These are phyloP conservation scores for Thamnophis elegans DNA, from an alignment of 2,797 vertebrate species.

Conservation along the genomic window DNA sequence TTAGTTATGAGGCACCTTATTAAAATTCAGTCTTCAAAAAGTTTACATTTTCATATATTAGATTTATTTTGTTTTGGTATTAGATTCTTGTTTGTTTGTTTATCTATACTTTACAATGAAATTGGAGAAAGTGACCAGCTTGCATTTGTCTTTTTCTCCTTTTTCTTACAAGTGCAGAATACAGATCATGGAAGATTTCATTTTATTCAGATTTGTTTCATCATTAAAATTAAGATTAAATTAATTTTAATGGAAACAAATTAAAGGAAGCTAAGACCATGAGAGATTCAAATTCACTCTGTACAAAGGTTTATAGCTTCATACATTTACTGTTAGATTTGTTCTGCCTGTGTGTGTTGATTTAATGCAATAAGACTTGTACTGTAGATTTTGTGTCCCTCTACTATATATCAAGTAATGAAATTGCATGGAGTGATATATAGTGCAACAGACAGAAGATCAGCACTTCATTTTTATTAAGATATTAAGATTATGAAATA, in stretches of 20 bases:
- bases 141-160: background rate
- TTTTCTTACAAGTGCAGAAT: background rate
- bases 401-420: too few relatives aligned
- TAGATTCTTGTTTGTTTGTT: too few relatives aligned
- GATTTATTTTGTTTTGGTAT: too few relatives aligned
- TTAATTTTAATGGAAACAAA: background rate
- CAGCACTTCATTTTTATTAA: background rate
- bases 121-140: background rate
- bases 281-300: too few relatives aligned
- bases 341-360: too few relatives aligned
- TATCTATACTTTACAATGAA: background rate
- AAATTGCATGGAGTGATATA: background rate
- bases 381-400: too few relatives aligned
- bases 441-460: background rate
- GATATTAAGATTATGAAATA: background rate
- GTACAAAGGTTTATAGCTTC: too few relatives aligned
- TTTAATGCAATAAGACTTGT: too few relatives aligned
- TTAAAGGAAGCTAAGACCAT: background rate
- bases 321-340: too few relatives aligned
- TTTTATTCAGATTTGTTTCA: background rate
- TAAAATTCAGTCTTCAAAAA: background rate
- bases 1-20: background rate
- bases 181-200: background rate
- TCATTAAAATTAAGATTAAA: background rate
- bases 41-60: background rate